Percentiles rank a stretch among this genome's conserved stretches.
Conservation (phyloP, 2,113 vertebrate genomes). For the Synchiropus splendidus region DNA sequence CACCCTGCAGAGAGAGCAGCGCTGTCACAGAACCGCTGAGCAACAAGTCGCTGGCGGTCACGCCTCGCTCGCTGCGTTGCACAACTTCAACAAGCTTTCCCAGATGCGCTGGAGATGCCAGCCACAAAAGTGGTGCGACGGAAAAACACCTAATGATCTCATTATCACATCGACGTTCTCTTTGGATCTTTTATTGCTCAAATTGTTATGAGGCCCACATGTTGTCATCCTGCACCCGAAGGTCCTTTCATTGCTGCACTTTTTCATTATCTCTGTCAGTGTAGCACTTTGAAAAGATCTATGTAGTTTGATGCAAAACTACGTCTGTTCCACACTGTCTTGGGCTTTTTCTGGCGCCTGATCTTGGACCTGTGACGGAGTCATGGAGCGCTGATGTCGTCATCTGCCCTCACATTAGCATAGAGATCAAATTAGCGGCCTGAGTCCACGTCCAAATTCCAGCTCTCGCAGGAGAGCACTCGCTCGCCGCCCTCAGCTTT, state of each 20-base stretch:
- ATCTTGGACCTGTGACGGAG: no score
- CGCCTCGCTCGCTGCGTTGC: no score
- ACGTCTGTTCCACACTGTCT: no score
- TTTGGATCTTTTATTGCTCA: constrained; percentile 4
- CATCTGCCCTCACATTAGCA: no score
- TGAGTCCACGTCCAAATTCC: no score
- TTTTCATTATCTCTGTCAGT: neutral
- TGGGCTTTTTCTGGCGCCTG: no score
- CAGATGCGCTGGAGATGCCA: constrained; percentile 38
- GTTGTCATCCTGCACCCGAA: neutral
- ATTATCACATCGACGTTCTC: neutral
- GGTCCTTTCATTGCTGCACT: constrained; percentile 1
- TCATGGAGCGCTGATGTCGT: no score
- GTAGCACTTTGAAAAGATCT: no score
- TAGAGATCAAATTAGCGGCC: no score
- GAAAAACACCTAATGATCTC: constrained; percentile 2
- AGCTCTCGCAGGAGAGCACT: no score
- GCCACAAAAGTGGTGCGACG: constrained; percentile 5
- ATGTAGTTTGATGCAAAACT: no score
- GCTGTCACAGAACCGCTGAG: constrained; percentile 47
- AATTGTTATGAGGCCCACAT: neutral
- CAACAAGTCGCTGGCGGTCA: constrained; percentile 48
- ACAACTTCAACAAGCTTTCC: constrained; percentile 51
- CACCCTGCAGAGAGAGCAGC: constrained; percentile 73
- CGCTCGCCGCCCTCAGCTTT: no score